Base-by-base conservation (phyloP, 2,888 invertebrate species). In the Actias luna region DNA sequence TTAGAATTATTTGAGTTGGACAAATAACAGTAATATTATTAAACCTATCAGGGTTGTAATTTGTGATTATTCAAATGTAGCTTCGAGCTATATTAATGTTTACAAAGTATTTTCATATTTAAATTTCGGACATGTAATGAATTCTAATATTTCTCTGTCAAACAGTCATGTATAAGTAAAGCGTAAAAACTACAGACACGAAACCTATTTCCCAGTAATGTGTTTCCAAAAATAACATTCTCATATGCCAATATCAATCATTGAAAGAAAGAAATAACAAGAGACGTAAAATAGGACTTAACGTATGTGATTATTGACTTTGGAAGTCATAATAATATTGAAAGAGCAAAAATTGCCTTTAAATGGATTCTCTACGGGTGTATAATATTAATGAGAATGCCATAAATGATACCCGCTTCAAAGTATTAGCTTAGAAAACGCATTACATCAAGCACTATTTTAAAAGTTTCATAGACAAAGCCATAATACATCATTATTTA, bases 401-500 rank as follows among this genome's bases (percentile, higher is more conserved):
- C 2, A 50, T 25, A 22, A 22, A 50, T 25, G 10, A 50, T 50
- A 25, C 25, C 25, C 25, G 12, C 12, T 22, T 50, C 2, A 22
- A 50, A 46, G 22, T 14, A 46, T 1, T 1, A 52, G 27, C 25
- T 52, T 29, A 29, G 5, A 55, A 55, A 29, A 55, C 8, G 29
- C 7, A 10, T 29, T 55, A n/a, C n/a, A 52, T 62, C 22, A 58
- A 61, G 39, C 57, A 39, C 57, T 50, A 27, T 39, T 52, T 50
- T n/a, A 52, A 46, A 18, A 29, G 14, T 5, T 29, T 2, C 55
- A 27, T n/a, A 2, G 14, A 12, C 46, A 50, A 50, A 12, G 10
- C 46, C 12, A 5, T n/a, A 14, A 50, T 18, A 10, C 39, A 29
- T 8, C 16, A 31, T 42, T 16, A n/a, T 39, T 73, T 88, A 93